Evolutionary conservation across 2,888 invertebrate species (phyloP).

Genomic region (Hipparchia sbordonii): DNA sequence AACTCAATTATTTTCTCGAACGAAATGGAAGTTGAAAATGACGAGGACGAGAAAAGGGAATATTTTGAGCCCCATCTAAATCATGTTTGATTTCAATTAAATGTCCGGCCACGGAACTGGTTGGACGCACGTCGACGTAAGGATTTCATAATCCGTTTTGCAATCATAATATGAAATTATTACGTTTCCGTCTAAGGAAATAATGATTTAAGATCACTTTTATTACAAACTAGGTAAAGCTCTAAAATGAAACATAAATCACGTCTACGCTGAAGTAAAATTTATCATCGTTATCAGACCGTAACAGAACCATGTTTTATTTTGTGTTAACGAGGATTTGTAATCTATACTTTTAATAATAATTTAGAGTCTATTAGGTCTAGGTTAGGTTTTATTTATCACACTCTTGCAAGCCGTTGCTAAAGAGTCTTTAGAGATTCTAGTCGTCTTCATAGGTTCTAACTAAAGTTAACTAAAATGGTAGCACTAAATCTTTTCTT

Average conservation of each 20-base stretch:
- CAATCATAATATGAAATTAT: conserved; percentile 10
- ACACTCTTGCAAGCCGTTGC: too few species aligned
- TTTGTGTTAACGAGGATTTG: background rate
- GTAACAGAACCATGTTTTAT: background rate
- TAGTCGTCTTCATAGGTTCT: background rate
- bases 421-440: background rate
- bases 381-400: too few species aligned
- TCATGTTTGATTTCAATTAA: conserved; percentile 60
- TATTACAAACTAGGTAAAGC: conserved; percentile 12
- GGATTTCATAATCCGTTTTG: conserved; percentile 8
- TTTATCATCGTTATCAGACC: conserved; percentile 3
- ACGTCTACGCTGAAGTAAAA: background rate
- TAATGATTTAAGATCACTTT: conserved; percentile 10
- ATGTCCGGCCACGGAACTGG: background rate
- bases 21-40: conserved; percentile 12
- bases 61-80: conserved; percentile 36
- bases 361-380: too few species aligned
- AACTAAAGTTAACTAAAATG: too few species aligned
- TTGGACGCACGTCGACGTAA: background rate
- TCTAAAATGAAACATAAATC: conserved; percentile 9
- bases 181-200: background rate
- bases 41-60: conserved; percentile 13
- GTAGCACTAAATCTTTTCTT: too few species aligned
- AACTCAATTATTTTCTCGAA: conserved; percentile 16
- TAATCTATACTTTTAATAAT: background rate